These are phyloP conservation scores for Haliclona indistincta DNA, from an alignment of 37 sponge, comb jelly and placozoan species.

Conservation along the genomic window DNA sequence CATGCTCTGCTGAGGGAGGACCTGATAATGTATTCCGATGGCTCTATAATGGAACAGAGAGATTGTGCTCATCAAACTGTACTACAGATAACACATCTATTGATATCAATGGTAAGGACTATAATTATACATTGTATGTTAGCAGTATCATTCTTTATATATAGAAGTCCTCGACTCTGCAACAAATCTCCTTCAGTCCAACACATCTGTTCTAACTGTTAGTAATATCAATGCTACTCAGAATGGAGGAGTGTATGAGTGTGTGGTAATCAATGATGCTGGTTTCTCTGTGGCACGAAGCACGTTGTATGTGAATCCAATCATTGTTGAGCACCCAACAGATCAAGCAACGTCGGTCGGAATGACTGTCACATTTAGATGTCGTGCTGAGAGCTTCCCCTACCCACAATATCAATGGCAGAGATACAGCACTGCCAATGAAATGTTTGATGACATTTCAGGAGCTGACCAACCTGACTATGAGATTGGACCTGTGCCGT, in stretches of 20 bases:
- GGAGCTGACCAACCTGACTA: background rate
- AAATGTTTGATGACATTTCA: background rate
- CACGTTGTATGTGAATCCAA: conserved; percentile 23
- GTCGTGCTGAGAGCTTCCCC: conserved; percentile 22
- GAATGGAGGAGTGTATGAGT: conserved; percentile 6
- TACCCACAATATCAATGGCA: conserved; percentile 11
- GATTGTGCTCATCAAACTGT: background rate
- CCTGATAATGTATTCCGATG: conserved; percentile 24
- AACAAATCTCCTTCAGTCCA: background rate
- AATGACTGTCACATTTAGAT: background rate
- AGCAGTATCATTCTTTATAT: too few species aligned
- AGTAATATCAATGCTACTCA: too few species aligned
- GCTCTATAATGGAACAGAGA: conserved; percentile 9
- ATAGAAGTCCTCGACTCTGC: too few species aligned
- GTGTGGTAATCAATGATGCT: background rate
- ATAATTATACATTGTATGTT: too few species aligned
- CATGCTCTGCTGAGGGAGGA: conserved; percentile 19
- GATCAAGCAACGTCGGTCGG: background rate
- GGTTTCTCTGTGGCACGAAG: background rate
- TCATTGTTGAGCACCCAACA: background rate
- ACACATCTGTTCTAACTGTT: too few species aligned
- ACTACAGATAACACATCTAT: too few species aligned
- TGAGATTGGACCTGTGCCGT: background rate
- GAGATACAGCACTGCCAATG: background rate
- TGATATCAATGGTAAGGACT: too few species aligned